These are phyloP conservation scores for Puffinus mauretanicus DNA, from an alignment of 2,113 vertebrate species.

Conservation along the genomic window DNA sequence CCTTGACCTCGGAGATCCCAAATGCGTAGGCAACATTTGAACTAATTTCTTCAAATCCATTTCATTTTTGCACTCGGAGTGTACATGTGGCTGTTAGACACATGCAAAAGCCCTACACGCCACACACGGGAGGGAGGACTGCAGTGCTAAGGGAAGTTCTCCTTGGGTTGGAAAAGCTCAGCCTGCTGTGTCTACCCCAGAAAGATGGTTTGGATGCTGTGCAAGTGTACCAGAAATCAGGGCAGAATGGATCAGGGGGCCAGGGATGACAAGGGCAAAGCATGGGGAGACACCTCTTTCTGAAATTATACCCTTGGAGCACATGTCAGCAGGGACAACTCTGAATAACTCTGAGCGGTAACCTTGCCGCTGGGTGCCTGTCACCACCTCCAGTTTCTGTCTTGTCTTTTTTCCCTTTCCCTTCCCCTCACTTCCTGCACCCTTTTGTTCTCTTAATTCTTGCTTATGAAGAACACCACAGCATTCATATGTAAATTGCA, in stretches of 20 bases:
- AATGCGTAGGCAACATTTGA: background rate
- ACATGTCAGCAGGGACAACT: background rate
- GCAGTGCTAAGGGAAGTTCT: background rate
- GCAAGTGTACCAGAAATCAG: background rate
- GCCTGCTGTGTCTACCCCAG: background rate
- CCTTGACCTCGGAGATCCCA: background rate
- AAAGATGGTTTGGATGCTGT: background rate
- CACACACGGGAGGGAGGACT: background rate
- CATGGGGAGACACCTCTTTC: background rate
- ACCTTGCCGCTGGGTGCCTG: conserved; percentile 41
- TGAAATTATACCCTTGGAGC: conserved; percentile 21
- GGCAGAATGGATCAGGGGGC: background rate
- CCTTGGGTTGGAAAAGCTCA: background rate
- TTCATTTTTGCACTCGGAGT: background rate
- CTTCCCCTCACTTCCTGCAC: conserved; percentile 41
- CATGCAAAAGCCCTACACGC: background rate
- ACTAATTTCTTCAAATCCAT: background rate
- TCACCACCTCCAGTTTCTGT: conserved; percentile 63
- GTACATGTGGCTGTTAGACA: background rate
- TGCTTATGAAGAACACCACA: conserved; percentile 30
- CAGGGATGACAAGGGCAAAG: background rate
- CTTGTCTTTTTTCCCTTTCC: conserved; percentile 10
- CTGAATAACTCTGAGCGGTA: background rate
- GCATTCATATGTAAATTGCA: conserved; percentile 67
- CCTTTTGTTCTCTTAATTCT: conserved; percentile 62